Base-by-base conservation (phyloP, 2,113 vertebrate genomes). In the Urocitellus parryii region DNA sequence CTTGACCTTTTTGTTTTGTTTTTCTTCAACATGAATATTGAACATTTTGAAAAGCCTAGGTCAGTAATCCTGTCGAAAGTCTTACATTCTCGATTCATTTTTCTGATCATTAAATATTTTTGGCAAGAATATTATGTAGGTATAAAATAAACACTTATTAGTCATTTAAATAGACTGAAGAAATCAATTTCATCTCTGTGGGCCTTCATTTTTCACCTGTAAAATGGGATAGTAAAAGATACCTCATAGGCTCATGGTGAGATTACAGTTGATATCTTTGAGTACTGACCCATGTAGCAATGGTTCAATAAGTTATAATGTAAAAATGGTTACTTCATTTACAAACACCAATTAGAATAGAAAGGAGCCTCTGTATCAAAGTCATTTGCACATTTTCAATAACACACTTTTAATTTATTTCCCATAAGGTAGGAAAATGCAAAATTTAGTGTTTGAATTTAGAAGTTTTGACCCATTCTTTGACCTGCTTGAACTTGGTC, bases 241-340 rank as follows among this genome's bases (percentile, higher is more conserved):
- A 91, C n/a, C 8, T 53, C 56, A 79, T 8, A 83, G 45, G 37
- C 25, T 76, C 37, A 48, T 20, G 48, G 48, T 58, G 83, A 68
- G 17, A 56, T 58, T 34, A 39, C 70, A 88, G 4, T 37, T 11
- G 22, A 34, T 70, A 20, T 58, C 22, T 82, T 77, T 48, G 34
- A 48, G 37, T 56, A 17, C 16, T 27, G 39, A 67, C 6, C 11
- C 61, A 37, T 29, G 9, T 20, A 68, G 32, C 16, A 48, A 17
- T 68, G 53, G 18, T 22, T 90, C 56, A 67, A 45, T 1, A 25
- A 73, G 6, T 85, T 42, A 95, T n/a, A 80, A 18, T 79, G 86
- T 70, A 27, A 78, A 53, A 73, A 93, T 25, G 11, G 82, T 85
- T 34, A 67, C 10, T 92, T 90, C 34, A 87, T 76, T 87, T 88